Conservation (phyloP, 2,113 vertebrate genomes). For the Trichechus manatus region DNA sequence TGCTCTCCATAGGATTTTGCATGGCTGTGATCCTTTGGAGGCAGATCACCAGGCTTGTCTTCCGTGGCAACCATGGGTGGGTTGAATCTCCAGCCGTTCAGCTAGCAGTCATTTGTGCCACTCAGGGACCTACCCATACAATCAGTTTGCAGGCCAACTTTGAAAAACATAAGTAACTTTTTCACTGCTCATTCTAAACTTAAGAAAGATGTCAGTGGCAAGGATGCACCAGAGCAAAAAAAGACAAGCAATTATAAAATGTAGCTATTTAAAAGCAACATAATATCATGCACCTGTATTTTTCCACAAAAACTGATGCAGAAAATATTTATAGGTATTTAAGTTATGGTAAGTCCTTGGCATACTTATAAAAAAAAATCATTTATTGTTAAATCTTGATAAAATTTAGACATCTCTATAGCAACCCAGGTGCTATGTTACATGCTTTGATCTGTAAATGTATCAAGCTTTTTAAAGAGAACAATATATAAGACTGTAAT, state of each 20-base stretch:
- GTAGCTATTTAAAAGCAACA: not conserved
- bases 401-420: slow-evolving; percentile 80
- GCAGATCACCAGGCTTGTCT: no score
- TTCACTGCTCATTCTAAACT: slow-evolving; percentile 14
- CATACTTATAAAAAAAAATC: slow-evolving; percentile 64
- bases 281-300: not conserved
- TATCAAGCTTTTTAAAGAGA: slow-evolving; percentile 43
- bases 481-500: slow-evolving; percentile 69
- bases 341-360: slow-evolving; percentile 59
- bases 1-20: no score
- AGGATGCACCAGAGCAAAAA: not conserved
- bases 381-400: slow-evolving; percentile 66
- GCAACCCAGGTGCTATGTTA: slow-evolving; percentile 74
- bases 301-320: not conserved
- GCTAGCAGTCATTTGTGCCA: not conserved
- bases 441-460: slow-evolving; percentile 64
- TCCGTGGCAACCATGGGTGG: no score
- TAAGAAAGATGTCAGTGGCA: not conserved
- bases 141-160: not conserved
- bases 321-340: slow-evolving; percentile 36
- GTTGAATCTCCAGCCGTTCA: no score
- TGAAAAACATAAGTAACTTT: not conserved
- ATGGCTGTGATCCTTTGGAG: no score
- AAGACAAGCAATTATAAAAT: not conserved
- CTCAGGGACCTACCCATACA: not conserved